Evolutionary conservation across 2,888 invertebrate genomes (phyloP), one percentile per base, ranked within the genome.

Genomic region (Aquatica leii): DNA sequence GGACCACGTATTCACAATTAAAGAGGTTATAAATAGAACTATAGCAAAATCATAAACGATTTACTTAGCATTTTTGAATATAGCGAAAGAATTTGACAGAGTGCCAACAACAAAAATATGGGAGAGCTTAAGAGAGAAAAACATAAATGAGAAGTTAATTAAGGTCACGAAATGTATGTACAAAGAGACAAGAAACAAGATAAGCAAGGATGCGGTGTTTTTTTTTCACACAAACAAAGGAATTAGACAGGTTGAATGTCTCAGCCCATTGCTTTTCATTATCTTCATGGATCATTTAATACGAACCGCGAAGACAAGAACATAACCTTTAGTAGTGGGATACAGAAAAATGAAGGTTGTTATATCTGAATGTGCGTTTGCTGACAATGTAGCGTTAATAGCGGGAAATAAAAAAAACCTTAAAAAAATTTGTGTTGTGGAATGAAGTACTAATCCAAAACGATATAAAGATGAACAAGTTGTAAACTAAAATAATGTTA

Each of bases 71-170:
- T 64, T 66, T 31, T 21, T 64, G 14, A 62, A 68, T 35, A 12
- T 66, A 4, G 51, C 60, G 41, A 64, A 64, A 35, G 65, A 65
- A 0, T 68, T 68, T 40, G 65, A 68, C 35, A 62, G 21, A 24
- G 53, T 65, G 1, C 41, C 4, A 37, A 56, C 52, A 52, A 24
- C 41, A n/a, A 43, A 41, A 53, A 41, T 66, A 11, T 64, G 66
- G 60, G 18, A 56, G 56, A 61, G 17, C 17, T 50, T 64, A 24
- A 49, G 12, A 17, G 20, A 43, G 15, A 54, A 54, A 58, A 20
- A 52, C 41, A 20, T 56, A 59, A 18, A 59, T 17, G 50, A 15
- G 34, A 50, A 54, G 48, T 34, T 65, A 48, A 2, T 48, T 11
- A 20, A 43, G 35, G 41, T 41, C 17, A 65, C 53, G 9, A 51